These are phyloP conservation scores for Pangasius mekongensis DNA, from an alignment of 2,797 vertebrate genomes.

Conservation along the genomic window DNA sequence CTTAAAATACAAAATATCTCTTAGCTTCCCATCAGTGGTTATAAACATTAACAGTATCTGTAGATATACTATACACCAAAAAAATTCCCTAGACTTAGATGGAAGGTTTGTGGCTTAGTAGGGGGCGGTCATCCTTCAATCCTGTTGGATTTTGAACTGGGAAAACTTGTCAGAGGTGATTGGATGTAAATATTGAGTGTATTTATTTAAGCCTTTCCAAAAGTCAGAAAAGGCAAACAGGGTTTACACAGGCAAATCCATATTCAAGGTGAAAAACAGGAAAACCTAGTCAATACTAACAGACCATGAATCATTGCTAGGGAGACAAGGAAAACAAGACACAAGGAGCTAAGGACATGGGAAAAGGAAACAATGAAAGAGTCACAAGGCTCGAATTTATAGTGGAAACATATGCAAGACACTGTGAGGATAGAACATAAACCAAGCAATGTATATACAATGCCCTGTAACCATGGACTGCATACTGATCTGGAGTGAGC, in stretches of 20 bases:
- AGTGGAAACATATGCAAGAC: constrained; percentile 9
- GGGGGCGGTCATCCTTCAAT: background rate
- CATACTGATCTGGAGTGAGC: background rate
- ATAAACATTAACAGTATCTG: background rate
- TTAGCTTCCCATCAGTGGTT: background rate
- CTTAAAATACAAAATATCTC: background rate
- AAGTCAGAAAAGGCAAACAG: background rate
- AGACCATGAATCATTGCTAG: constrained; percentile 13
- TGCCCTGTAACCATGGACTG: background rate
- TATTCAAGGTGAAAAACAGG: background rate
- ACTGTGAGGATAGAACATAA: background rate
- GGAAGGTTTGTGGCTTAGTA: background rate
- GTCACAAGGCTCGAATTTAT: background rate
- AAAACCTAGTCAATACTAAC: background rate
- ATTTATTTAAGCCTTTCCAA: background rate
- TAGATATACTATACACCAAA: background rate
- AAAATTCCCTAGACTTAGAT: background rate
- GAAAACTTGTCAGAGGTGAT: background rate
- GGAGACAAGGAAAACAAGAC: constrained; percentile 8
- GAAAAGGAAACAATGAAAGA: constrained; percentile 9
- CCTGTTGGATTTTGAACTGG: background rate
- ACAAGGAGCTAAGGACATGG: background rate
- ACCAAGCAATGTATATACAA: background rate
- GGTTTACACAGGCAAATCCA: background rate
- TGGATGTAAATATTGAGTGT: background rate